These are phyloP conservation scores for Apodemus speciosus DNA, from an alignment of 2,113 vertebrate genomes.

Conservation along the genomic window DNA sequence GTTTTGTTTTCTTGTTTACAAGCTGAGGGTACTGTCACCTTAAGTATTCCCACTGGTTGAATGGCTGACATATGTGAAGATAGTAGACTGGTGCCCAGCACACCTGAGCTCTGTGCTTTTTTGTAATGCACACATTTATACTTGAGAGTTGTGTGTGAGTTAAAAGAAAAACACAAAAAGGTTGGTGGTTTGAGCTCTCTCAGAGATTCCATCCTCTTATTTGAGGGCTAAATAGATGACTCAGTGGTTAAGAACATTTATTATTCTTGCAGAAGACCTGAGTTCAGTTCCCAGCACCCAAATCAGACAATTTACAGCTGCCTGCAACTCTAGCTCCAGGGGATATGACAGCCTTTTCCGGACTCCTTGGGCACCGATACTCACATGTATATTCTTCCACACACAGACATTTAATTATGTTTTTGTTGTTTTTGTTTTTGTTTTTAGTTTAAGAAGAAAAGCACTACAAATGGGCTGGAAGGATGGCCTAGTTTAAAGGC, in stretches of 20 bases:
- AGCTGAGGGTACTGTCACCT: neutral
- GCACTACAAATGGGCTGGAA: neutral
- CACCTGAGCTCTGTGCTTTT: neutral
- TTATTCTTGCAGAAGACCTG: neutral
- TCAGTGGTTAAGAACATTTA: neutral
- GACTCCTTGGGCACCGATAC: neutral
- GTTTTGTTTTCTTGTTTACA: slow-evolving; percentile 28
- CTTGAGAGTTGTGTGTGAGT: neutral
- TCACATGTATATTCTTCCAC: neutral
- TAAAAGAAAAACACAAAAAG: neutral
- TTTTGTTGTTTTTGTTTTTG: no score
- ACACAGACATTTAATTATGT: neutral
- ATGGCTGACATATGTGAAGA: neutral
- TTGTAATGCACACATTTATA: neutral
- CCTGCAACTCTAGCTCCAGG: neutral
- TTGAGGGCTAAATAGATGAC: neutral
- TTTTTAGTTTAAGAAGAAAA: neutral
- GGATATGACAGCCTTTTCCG: neutral
- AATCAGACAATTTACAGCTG: neutral
- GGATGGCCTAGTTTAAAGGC: neutral
- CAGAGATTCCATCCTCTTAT: neutral
- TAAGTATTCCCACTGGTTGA: neutral
- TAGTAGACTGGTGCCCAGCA: neutral
- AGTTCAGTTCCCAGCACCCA: neutral
- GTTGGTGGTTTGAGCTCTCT: neutral